Conservation (phyloP, 35 echinoderm and acorn worm species). For the Ophiothrix spiculata region DNA sequence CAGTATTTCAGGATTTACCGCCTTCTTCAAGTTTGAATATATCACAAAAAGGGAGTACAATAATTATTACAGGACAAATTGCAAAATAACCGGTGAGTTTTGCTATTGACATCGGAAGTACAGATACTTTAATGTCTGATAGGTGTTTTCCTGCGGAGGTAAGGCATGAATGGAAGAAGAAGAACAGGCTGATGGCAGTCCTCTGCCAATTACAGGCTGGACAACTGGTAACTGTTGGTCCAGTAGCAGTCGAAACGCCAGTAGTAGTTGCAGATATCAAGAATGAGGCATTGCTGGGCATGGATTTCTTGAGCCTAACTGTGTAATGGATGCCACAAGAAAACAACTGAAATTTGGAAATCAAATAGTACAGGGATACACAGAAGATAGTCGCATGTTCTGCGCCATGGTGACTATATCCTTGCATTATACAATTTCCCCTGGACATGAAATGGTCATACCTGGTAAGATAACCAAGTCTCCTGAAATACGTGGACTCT, state of each 20-base stretch:
- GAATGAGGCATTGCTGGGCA: conserved; percentile 9
- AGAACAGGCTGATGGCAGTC: not conserved
- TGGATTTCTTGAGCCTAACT: conserved; percentile 16
- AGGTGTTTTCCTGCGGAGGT: too few species aligned
- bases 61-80: too few species aligned
- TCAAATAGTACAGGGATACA: not conserved
- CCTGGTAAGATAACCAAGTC: not conserved
- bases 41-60: too few species aligned
- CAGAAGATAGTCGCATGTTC: not conserved
- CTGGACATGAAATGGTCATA: conserved; percentile 3
- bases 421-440: conserved; percentile 9
- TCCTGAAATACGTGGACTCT: not conserved
- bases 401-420: not conserved
- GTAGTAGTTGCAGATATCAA: not conserved
- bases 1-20: too few species aligned
- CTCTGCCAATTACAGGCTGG: not conserved
- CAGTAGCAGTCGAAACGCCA: not conserved
- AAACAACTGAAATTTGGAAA: conserved; percentile 2
- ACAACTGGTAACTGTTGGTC: not conserved
- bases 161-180: too few species aligned
- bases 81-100: too few species aligned
- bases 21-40: too few species aligned
- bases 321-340: conserved; percentile 11
- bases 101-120: too few species aligned
- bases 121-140: too few species aligned